Base-by-base conservation (phyloP, 2,113 vertebrate genomes). In the Rana temporaria region DNA sequence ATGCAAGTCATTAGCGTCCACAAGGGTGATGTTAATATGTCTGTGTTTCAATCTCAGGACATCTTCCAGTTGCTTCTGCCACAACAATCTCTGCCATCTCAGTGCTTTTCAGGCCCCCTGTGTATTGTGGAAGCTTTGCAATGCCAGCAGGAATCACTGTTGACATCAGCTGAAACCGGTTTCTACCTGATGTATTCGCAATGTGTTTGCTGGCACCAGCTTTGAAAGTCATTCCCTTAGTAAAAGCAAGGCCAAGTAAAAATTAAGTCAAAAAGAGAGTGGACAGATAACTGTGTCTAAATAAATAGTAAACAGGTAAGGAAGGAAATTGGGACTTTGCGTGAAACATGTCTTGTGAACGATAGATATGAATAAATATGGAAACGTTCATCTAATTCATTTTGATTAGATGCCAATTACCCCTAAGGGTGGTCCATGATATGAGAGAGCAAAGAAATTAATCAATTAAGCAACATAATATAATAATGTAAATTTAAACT, bases 51-150 rank as follows among this genome's bases (percentile, higher is more conserved):
- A 90, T 93, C 92, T 93, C 91, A 85, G 88, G 93, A 94, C 92
- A 90, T 90, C 92, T 94, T 93, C 92, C 92, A 93, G 93, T 94
- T 94, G 92, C 92, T 94, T 90, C 93, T 94, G 94, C 94, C 94
- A 94, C 89, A 94, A 89, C 90, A 89, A 94, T 94, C 91, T 93
- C 90, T 94, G 93, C 89, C 93, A 91, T 90, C 86, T 93, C 91
- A 92, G 86, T 94, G 92, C 90, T 86, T 92, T 88, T 38, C 57
- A 86, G 87, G 91, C 86, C 92, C 91, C 90, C 42, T 85, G 87
- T 91, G 93, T 91, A 90, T 94, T 91, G 85, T 86, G 88, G 75
- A 88, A 87, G 90, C 90, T 91, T 91, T 84, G 76, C 87, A 56
- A 83, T 88, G 88, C 90, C 84, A 85, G 87, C 90, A 92, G 87